Percentiles rank a stretch among this genome's conserved stretches.
These are phyloP conservation scores for Halichondria panicea DNA, from an alignment of 37 sponge, comb jelly and placozoan species.

Conservation along the genomic window DNA sequence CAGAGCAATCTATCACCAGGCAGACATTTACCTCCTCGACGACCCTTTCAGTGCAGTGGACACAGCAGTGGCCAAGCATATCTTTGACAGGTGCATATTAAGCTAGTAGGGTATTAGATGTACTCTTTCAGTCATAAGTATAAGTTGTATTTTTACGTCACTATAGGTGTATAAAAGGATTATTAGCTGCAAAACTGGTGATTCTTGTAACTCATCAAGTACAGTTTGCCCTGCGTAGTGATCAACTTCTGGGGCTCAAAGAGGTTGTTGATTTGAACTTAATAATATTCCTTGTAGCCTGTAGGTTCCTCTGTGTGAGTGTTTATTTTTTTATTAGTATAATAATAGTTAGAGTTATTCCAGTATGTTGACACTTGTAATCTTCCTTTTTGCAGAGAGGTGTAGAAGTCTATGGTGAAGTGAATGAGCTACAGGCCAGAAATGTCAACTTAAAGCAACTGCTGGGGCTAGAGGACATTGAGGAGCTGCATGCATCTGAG, in stretches of 20 bases:
- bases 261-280: constrained; percentile 63
- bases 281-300: too few species aligned
- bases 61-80: constrained; percentile 63
- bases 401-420: constrained; percentile 16
- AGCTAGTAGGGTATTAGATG: background rate
- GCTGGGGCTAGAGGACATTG: constrained; percentile 4
- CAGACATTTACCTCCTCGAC: constrained; percentile 80
- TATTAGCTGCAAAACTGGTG: constrained; percentile 44
- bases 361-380: too few species aligned
- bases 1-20: constrained; percentile 77
- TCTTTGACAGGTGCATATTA: constrained; percentile 82
- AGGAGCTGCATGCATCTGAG: background rate
- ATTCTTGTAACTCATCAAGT: constrained; percentile 88
- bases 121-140: background rate
- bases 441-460: constrained; percentile 16
- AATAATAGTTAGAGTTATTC: too few species aligned
- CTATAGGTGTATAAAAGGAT: constrained; percentile 41
- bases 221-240: constrained; percentile 76
- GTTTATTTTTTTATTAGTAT: too few species aligned
- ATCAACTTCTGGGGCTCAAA: constrained; percentile 69
- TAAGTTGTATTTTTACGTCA: background rate
- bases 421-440: constrained; percentile 6
- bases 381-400: constrained; percentile 21
- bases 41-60: constrained; percentile 92
- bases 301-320: background rate